Evolutionary conservation across 2,888 invertebrate genomes (phyloP).

Genomic region (Micoletzkya japonica): DNA sequence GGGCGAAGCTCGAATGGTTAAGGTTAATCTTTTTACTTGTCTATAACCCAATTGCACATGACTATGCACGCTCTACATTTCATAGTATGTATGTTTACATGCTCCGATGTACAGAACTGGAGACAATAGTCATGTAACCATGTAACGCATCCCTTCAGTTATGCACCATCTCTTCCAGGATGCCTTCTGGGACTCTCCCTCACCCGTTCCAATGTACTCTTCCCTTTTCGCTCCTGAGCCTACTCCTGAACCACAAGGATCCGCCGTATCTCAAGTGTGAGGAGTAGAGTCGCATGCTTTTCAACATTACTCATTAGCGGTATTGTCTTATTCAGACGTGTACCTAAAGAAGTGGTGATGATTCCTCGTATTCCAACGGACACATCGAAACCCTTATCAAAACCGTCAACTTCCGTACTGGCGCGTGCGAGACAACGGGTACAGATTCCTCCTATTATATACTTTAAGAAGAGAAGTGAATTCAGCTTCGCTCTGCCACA

Average conservation of each 20-base stretch:
- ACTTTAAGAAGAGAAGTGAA: no score
- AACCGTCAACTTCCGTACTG: no score
- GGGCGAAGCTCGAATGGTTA: constrained; percentile 11
- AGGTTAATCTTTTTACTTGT: no score
- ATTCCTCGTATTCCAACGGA: constrained; percentile 9
- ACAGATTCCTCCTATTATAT: no score
- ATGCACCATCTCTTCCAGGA: constrained; percentile 18
- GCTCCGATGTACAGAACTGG: no score
- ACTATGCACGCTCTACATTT: no score
- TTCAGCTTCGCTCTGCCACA: no score
- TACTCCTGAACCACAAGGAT: constrained; percentile 22
- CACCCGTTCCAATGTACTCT: constrained; percentile 22
- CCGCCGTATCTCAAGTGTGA: constrained; percentile 18
- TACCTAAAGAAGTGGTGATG: constrained; percentile 22
- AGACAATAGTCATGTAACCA: neutral
- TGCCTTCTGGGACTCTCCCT: constrained; percentile 13
- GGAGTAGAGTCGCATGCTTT: neutral
- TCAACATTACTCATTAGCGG: neutral
- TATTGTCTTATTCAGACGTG: neutral
- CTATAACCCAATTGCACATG: no score
- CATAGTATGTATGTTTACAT: no score
- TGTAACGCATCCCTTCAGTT: neutral
- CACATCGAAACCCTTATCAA: constrained; percentile 5
- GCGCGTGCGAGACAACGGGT: no score
- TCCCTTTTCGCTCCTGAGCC: constrained; percentile 14